Base-by-base conservation (phyloP, 2,113 vertebrate genomes). In the Andinoacara biseriatus region DNA sequence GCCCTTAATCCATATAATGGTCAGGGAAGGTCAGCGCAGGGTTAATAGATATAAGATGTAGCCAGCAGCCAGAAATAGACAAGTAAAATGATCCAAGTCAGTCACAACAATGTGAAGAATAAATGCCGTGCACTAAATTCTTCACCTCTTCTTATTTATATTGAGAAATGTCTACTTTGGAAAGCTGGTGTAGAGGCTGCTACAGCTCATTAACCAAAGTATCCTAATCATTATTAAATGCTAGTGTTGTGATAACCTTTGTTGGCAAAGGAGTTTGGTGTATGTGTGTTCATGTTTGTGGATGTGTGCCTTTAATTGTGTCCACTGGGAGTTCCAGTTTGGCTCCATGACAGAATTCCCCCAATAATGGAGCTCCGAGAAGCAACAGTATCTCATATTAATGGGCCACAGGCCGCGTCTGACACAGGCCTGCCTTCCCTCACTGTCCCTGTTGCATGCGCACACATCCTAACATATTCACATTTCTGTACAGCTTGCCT, bases 251-350 rank as follows among this genome's bases (percentile, higher is more conserved):
- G 80, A 81, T 89, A 85, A 91, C 86, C 85, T 91, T 84, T 57
- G 58, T 81, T 54, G 33, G 38, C 35, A n/a, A 67, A 14, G 7
- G 72, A 24, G 60, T 38, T 17, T 31, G 33, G 54, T 22, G 5
- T 79, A 1, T 38, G 35, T 38, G 8, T 38, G 8, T 10, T 13
- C 5, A 14, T 15, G 59, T 52, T 22, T 56, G 60, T 86, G n/a
- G 69, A 8, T 63, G 54, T 80, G 15, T 63, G 4, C 49, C 67
- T 81, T 87, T 94, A 91, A 93, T 94, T 94, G 74, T 75, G 60
- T 88, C 86, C 58, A 17, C 38, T 63, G 89, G 83, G 90, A 94
- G 5, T 29, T 83, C 40, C 58, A 63, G 65, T 52, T 84, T 77
- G 60, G 40, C 63, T 86, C 59, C 17, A 76, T 69, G 72, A 60